Conservation (phyloP, 1,140 invertebrate species). For the Diachasmimorpha longicaudata region DNA sequence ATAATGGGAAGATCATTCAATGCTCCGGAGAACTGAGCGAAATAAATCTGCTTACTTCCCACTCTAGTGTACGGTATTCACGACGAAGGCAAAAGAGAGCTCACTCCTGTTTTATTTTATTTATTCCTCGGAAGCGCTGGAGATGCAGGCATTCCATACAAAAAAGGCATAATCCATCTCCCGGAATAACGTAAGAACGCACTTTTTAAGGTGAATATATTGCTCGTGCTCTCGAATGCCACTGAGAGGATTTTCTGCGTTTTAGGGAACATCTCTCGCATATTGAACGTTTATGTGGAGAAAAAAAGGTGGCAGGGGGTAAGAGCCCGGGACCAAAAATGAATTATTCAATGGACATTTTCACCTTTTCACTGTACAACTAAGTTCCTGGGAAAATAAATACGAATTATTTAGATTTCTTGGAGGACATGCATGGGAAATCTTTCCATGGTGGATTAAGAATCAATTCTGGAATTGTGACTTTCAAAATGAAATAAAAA, state of each 20-base stretch:
- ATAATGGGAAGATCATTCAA: neutral
- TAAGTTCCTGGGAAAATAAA: neutral
- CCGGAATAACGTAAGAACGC: neutral
- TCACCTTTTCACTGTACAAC: neutral
- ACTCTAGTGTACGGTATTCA: neutral
- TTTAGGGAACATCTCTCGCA: slow-evolving; percentile 5
- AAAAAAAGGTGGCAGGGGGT: neutral
- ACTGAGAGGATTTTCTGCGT: neutral
- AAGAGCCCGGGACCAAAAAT: neutral
- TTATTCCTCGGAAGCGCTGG: neutral
- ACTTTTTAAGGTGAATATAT: neutral
- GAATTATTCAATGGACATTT: slow-evolving; percentile 17
- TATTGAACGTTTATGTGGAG: slow-evolving; percentile 7
- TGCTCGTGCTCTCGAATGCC: neutral
- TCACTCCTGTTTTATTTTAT: slow-evolving; percentile 1
- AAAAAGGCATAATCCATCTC: neutral
- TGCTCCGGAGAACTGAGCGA: neutral
- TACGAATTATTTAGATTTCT: too few relatives aligned
- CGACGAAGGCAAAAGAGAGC: neutral
- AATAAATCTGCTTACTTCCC: neutral
- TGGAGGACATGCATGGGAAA: neutral
- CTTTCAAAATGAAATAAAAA: too few relatives aligned
- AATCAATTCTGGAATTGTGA: too few relatives aligned
- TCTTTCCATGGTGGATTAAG: too few relatives aligned
- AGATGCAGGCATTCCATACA: neutral